A percentile compares a stretch with the other conserved stretches of the same genome.
These are phyloP conservation scores for Formica aserva DNA, from an alignment of 2,888 invertebrate genomes.

Conservation along the genomic window DNA sequence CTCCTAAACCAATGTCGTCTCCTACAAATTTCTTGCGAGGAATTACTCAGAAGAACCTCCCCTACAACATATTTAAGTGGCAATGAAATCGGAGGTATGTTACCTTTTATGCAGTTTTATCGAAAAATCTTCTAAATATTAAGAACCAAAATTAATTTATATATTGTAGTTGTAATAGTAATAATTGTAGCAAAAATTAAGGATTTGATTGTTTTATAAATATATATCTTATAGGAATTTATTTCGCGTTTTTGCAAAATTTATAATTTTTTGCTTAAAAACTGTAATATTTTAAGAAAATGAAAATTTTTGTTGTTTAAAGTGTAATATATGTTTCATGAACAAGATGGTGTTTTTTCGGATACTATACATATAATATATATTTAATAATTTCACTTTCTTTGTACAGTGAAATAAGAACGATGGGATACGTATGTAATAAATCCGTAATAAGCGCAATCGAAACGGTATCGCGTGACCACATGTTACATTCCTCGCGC, in stretches of 20 bases:
- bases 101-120: too few relatives aligned
- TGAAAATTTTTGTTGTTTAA: neutral
- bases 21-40: too few relatives aligned
- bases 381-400: neutral
- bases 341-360: neutral
- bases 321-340: neutral
- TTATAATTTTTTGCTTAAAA: neutral
- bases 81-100: too few relatives aligned
- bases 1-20: too few relatives aligned
- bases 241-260: neutral
- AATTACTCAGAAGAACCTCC: too few relatives aligned
- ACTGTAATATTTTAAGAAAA: neutral
- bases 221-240: neutral
- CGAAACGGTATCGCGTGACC: constrained; percentile 41
- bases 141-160: neutral
- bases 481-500: constrained; percentile 50
- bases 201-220: neutral
- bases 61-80: too few relatives aligned
- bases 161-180: neutral
- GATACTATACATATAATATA: neutral
- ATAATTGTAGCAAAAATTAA: neutral
- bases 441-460: constrained; percentile 41
- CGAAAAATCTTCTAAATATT: neutral
- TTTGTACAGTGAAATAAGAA: neutral
- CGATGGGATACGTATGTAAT: constrained; percentile 1